Conservation (phyloP, 92 coral and sea anemone genomes). For the Epizoanthus ramosus region DNA sequence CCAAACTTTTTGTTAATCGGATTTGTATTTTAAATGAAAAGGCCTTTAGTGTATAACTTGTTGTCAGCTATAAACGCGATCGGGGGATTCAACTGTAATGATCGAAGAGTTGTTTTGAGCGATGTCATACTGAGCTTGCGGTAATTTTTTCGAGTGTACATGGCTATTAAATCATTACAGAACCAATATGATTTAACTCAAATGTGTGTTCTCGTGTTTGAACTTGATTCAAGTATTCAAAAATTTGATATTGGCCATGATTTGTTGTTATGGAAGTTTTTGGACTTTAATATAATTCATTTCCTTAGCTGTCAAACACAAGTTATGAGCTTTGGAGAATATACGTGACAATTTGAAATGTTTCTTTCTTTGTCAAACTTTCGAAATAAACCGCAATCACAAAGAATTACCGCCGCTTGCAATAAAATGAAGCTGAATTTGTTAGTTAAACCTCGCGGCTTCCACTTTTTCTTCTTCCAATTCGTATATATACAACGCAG, state of each 20-base stretch:
- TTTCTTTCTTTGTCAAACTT: not conserved
- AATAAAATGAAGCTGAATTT: not conserved
- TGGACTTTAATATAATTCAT: too few relatives aligned
- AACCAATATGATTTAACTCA: not conserved
- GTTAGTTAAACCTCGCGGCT: too few relatives aligned
- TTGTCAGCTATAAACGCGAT: not conserved
- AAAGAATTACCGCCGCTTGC: not conserved
- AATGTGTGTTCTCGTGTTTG: not conserved
- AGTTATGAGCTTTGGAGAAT: too few relatives aligned
- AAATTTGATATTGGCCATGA: not conserved
- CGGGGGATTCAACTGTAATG: not conserved
- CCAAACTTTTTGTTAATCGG: not conserved
- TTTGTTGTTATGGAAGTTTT: not conserved
- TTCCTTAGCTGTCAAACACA: too few relatives aligned
- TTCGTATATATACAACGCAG: too few relatives aligned
- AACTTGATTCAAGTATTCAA: not conserved
- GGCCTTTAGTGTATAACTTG: not conserved
- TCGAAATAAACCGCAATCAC: not conserved
- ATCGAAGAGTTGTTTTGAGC: not conserved
- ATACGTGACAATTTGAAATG: not conserved
- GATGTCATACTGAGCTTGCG: slow-evolving; percentile 7
- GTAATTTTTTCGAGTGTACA: slow-evolving; percentile 1
- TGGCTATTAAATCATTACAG: not conserved
- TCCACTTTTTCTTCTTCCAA: too few relatives aligned
- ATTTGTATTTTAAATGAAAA: too few relatives aligned